phyloP scores from a whole-genome alignment of 2,113 vertebrate genomes.

The Meleagris gallopavo region DNA sequence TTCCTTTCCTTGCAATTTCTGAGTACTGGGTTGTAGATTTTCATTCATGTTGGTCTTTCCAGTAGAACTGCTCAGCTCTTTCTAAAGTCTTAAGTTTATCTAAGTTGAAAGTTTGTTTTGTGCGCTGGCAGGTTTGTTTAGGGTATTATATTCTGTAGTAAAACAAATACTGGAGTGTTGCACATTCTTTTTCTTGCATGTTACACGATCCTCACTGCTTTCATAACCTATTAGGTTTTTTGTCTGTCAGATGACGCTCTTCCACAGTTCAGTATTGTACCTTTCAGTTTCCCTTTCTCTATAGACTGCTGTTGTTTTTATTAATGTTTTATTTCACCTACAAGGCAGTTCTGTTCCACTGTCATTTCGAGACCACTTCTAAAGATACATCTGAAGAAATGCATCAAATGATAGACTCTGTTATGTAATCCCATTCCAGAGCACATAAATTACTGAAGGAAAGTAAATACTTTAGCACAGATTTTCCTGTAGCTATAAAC shows the following conservation, averaged over 20 bases:
- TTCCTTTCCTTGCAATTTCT: accelerated
- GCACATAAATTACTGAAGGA: neutral
- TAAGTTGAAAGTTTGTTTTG: neutral
- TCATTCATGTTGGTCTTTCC: neutral
- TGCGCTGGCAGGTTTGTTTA: neutral
- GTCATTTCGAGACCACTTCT: neutral
- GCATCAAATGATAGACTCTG: neutral
- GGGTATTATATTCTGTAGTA: neutral
- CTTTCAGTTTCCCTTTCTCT: neutral
- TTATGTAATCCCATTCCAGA: neutral
- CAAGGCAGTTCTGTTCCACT: neutral
- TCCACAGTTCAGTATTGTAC: neutral
- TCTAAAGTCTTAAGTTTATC: neutral
- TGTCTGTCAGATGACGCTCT: neutral
- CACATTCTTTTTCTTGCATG: neutral
- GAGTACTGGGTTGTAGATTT: neutral
- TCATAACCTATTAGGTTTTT: neutral
- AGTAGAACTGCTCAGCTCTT: neutral
- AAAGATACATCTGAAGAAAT: neutral
- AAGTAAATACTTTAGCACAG: constrained; percentile 4
- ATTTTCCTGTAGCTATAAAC: neutral
- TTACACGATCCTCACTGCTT: neutral
- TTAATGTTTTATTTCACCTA: neutral
- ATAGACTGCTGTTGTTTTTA: neutral
- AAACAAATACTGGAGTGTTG: neutral